phyloP scores from a whole-genome alignment of 2,888 invertebrate genomes.

The Brachyptera risi region DNA sequence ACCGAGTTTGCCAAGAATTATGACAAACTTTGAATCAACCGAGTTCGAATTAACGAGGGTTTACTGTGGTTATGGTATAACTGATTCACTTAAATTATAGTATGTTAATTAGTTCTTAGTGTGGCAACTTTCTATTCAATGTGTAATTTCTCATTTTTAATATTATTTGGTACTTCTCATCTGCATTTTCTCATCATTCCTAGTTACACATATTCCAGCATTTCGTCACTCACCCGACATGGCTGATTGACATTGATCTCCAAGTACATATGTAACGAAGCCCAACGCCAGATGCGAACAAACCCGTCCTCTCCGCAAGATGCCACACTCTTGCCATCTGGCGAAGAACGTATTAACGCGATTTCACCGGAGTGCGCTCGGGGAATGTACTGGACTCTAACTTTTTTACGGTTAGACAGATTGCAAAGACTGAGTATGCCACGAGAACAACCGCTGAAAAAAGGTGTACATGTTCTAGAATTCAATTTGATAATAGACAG shows the following conservation, averaged over 20 bases:
- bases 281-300: conserved; percentile 1
- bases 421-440: neutral
- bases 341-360: neutral
- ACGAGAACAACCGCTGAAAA: neutral
- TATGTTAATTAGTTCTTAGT: too few species aligned
- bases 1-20: too few species aligned
- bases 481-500: too few species aligned
- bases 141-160: too few species aligned
- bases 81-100: too few species aligned
- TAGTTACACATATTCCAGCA: neutral
- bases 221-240: neutral
- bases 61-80: too few species aligned
- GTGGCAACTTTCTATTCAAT: too few species aligned
- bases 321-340: neutral
- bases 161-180: neutral
- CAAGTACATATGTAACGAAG: neutral
- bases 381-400: too few species aligned
- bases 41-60: too few species aligned
- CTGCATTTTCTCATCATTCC: neutral
- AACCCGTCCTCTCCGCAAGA: conserved; percentile 2
- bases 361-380: neutral
- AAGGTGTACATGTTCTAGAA: too few species aligned
- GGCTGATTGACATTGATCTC: neutral
- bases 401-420: too few species aligned
- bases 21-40: too few species aligned